Conservation (phyloP, 1,140 invertebrate species). For the Macrobrachium rosenbergii region DNA sequence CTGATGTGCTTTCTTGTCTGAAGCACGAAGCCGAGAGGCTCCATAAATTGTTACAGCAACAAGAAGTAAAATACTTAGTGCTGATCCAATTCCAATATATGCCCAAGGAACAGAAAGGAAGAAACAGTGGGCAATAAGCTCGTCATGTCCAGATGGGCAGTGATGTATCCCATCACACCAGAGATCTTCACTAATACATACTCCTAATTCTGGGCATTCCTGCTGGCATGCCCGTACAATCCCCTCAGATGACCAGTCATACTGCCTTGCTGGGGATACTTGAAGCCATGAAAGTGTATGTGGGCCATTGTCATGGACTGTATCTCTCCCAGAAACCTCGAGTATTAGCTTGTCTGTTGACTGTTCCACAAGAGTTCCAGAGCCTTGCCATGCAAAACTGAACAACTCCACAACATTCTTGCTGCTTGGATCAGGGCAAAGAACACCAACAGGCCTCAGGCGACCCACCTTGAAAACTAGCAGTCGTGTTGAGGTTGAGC, state of each 20-base stretch:
- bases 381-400: conserved; percentile 82
- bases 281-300: conserved; percentile 88
- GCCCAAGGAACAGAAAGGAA: conserved; percentile 66
- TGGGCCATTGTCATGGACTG: conserved; percentile 72
- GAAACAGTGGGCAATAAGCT: conserved; percentile 75
- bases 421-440: conserved; percentile 78
- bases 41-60: conserved; percentile 64
- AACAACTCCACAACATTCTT: conserved; percentile 82
- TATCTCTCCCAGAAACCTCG: conserved; percentile 52
- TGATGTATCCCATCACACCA: conserved; percentile 90
- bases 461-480: conserved; percentile 79
- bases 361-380: conserved; percentile 61
- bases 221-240: conserved; percentile 80
- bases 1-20: conserved; percentile 60
- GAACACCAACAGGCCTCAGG: conserved; percentile 65
- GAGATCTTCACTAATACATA: conserved; percentile 87
- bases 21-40: conserved; percentile 52
- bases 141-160: conserved; percentile 90
- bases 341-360: conserved; percentile 61
- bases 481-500: conserved; percentile 80
- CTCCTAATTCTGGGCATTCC: conserved; percentile 83
- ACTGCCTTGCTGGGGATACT: conserved; percentile 74
- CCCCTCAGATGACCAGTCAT: conserved; percentile 65
- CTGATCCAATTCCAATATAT: conserved; percentile 63
- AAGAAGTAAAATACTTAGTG: conserved; percentile 58